Evolutionary conservation across 37 sponge, comb jelly and placozoan species (phyloP).

Genomic region (Chondrilla cf. caribensis): DNA sequence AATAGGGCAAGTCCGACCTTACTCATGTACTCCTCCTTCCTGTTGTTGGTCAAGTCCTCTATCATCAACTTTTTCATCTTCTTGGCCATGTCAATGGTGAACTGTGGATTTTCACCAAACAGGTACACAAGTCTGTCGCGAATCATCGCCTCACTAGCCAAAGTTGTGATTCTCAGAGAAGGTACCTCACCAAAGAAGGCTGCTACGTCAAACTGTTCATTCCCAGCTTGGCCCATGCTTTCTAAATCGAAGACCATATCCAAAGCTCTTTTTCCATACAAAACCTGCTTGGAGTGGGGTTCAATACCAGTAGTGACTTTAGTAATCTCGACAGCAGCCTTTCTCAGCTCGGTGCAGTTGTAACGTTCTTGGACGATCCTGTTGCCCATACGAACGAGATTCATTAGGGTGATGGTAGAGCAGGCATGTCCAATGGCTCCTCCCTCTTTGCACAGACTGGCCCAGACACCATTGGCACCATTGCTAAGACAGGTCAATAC

Average conservation of each 20-base stretch:
- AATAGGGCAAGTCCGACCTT: slow-evolving; percentile 40
- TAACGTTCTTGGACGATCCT: slow-evolving; percentile 27
- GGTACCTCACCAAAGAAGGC: slow-evolving; percentile 33
- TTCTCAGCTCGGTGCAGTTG: slow-evolving; percentile 37
- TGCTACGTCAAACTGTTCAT: slow-evolving; percentile 26
- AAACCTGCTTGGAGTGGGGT: slow-evolving; percentile 28
- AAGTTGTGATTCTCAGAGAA: slow-evolving; percentile 36
- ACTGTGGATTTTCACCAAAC: slow-evolving; percentile 41
- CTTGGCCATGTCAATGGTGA: slow-evolving; percentile 20
- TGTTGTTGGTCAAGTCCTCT: slow-evolving; percentile 18
- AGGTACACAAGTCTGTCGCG: background rate
- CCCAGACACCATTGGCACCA: slow-evolving; percentile 54
- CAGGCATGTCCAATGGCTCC: slow-evolving; percentile 49
- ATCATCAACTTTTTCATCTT: slow-evolving; percentile 37
- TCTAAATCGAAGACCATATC: slow-evolving; percentile 37
- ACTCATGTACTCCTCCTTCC: slow-evolving; percentile 59
- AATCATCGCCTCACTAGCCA: slow-evolving; percentile 38
- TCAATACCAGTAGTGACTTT: slow-evolving; percentile 29
- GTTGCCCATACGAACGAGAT: slow-evolving; percentile 48
- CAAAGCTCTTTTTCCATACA: slow-evolving; percentile 46
- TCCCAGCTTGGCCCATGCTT: background rate
- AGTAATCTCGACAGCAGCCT: slow-evolving; percentile 42
- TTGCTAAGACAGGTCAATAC: slow-evolving; percentile 27
- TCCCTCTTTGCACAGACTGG: slow-evolving; percentile 42
- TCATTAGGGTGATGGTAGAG: slow-evolving; percentile 38